Conservation (phyloP, 2,113 vertebrate genomes). For the Colius striatus region DNA sequence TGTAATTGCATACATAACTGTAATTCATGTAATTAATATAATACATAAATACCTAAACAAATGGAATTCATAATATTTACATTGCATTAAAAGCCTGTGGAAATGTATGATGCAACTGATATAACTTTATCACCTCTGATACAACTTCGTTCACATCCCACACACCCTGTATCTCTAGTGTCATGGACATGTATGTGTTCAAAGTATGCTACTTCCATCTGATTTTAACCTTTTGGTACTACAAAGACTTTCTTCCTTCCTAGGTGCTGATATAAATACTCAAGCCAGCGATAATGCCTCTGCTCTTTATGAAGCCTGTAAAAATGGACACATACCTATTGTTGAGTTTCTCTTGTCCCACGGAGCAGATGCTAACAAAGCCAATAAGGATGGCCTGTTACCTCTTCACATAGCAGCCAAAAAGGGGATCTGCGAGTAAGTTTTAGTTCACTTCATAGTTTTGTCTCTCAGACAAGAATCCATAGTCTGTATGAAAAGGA, state of each 20-base stretch:
- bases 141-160: neutral
- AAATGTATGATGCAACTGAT: neutral
- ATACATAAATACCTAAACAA: no score
- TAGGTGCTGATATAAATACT: slow-evolving; percentile 90
- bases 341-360: slow-evolving; percentile 88
- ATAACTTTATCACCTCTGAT: neutral
- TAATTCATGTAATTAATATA: no score
- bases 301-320: slow-evolving; percentile 90
- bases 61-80: neutral
- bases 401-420: slow-evolving; percentile 90
- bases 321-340: slow-evolving; percentile 84
- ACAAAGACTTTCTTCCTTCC: neutral
- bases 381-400: slow-evolving; percentile 85
- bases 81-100: neutral
- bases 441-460: neutral
- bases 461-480: neutral
- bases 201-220: neutral
- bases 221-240: neutral
- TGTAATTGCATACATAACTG: no score
- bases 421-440: slow-evolving; percentile 87
- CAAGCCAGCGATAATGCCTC: slow-evolving; percentile 88
- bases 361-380: slow-evolving; percentile 89
- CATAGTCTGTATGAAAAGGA: neutral
- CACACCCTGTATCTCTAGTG: neutral
- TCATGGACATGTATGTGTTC: neutral